phyloP scores from a whole-genome alignment of 1,140 invertebrate genomes.

The Conopomorpha cramerella region DNA sequence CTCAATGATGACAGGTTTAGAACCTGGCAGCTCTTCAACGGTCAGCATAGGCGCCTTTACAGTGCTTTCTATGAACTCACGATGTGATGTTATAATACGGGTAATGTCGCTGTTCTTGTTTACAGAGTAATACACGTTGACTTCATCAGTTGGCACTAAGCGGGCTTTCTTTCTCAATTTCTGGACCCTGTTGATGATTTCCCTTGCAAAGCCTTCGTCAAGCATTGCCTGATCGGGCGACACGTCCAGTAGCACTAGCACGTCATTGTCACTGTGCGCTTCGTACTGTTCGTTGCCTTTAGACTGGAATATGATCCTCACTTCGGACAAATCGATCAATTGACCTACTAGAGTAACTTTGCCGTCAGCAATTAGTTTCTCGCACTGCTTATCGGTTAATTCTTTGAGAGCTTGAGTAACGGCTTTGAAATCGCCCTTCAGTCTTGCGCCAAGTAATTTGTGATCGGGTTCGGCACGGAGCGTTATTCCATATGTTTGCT shows the following conservation, averaged over 20 bases:
- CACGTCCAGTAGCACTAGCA: slow-evolving; percentile 78
- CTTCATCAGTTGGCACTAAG: slow-evolving; percentile 89
- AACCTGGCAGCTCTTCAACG: slow-evolving; percentile 29
- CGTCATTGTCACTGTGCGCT: slow-evolving; percentile 87
- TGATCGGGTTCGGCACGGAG: slow-evolving; percentile 94
- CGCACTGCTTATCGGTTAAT: slow-evolving; percentile 80
- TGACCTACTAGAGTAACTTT: slow-evolving; percentile 77
- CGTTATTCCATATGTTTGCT: slow-evolving; percentile 91
- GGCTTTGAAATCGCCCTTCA: slow-evolving; percentile 89
- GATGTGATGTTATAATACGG: slow-evolving; percentile 71
- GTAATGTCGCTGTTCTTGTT: slow-evolving; percentile 65
- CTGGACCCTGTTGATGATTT: slow-evolving; percentile 96
- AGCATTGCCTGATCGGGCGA: slow-evolving; percentile 87
- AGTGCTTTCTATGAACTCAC: slow-evolving; percentile 77
- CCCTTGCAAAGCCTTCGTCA: slow-evolving; percentile 90
- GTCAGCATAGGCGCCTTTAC: slow-evolving; percentile 77
- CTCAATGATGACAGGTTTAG: slow-evolving; percentile 68
- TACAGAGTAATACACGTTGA: slow-evolving; percentile 81
- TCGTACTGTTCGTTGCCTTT: slow-evolving; percentile 75
- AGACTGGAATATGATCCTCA: slow-evolving; percentile 84
- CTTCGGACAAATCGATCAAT: slow-evolving; percentile 77
- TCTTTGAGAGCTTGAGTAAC: slow-evolving; percentile 83
- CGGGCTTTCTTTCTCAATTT: slow-evolving; percentile 96
- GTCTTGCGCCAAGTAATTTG: slow-evolving; percentile 77
- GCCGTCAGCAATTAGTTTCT: slow-evolving; percentile 75